phyloP scores from a whole-genome alignment of 2,797 vertebrate species.

The Pantherophis alleghaniensis region DNA sequence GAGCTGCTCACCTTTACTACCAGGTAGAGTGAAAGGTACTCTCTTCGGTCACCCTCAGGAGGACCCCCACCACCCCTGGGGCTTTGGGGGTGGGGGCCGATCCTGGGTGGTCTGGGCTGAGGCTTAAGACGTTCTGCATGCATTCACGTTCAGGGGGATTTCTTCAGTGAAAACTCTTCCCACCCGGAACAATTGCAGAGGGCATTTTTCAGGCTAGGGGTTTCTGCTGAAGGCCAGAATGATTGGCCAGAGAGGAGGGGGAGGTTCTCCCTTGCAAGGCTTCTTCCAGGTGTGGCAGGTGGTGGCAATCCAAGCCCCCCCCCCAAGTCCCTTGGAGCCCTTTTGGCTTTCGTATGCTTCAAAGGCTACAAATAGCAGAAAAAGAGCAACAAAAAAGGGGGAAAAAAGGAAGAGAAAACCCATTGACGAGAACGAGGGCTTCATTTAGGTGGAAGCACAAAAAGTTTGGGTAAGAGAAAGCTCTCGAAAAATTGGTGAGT shows the following conservation, averaged over 20 bases:
- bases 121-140: neutral
- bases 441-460: no score
- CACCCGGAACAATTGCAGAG: neutral
- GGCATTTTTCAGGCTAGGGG: neutral
- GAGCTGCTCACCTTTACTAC: constrained; percentile 81
- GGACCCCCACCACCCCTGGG: rapidly evolving
- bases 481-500: no score
- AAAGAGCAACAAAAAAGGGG: no score
- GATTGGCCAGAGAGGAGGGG: neutral
- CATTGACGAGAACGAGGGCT: no score
- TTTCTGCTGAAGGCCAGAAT: neutral
- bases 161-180: neutral
- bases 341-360: no score
- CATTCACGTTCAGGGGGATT: neutral
- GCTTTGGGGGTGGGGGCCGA: no score
- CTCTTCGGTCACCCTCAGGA: neutral
- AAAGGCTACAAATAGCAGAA: no score
- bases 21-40: constrained; percentile 71
- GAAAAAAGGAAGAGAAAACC: no score
- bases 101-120: neutral
- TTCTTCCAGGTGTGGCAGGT: neutral
- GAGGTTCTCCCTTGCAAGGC: neutral
- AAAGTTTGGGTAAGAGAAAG: no score
- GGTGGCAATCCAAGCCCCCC: neutral
- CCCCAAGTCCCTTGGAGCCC: no score